A percentile compares a stretch with the other conserved stretches of the same genome.
These are phyloP conservation scores for Dorcus hopei DNA, from an alignment of 2,888 invertebrate genomes.

Conservation along the genomic window DNA sequence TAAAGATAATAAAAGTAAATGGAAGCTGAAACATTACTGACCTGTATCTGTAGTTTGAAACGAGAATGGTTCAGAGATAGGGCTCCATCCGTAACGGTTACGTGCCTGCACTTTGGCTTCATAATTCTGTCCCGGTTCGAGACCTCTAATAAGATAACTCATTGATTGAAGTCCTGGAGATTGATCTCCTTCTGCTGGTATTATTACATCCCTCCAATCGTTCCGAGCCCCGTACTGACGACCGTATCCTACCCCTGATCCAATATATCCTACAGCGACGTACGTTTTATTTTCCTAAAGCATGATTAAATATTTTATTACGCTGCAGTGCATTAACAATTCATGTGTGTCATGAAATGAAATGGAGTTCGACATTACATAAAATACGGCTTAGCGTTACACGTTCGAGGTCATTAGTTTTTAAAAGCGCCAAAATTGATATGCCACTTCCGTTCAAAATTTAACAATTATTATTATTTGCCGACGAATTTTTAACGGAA, in stretches of 20 bases:
- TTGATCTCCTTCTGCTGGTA: constrained; percentile 52
- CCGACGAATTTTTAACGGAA: no score
- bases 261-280: constrained; percentile 34
- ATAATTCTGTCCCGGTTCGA: constrained; percentile 64
- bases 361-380: no score
- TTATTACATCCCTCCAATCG: constrained; percentile 59
- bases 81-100: constrained; percentile 67
- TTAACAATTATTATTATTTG: no score
- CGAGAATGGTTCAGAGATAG: constrained; percentile 59
- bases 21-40: constrained; percentile 41
- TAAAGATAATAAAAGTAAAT: no score
- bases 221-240: constrained; percentile 48
- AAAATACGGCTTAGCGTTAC: no score
- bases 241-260: constrained; percentile 38
- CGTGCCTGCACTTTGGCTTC: constrained; percentile 65
- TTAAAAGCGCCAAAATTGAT: no score
- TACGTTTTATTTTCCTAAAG: constrained; percentile 44
- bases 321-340: no score
- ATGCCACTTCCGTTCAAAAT: no score
- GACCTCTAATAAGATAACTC: constrained; percentile 63
- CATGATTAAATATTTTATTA: no score
- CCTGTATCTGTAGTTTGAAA: constrained; percentile 64
- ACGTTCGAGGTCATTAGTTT: no score
- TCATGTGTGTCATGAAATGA: no score
- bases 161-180: constrained; percentile 58